Conservation (phyloP, 1,140 invertebrate genomes). For the Caenorhabditis inopinata region DNA sequence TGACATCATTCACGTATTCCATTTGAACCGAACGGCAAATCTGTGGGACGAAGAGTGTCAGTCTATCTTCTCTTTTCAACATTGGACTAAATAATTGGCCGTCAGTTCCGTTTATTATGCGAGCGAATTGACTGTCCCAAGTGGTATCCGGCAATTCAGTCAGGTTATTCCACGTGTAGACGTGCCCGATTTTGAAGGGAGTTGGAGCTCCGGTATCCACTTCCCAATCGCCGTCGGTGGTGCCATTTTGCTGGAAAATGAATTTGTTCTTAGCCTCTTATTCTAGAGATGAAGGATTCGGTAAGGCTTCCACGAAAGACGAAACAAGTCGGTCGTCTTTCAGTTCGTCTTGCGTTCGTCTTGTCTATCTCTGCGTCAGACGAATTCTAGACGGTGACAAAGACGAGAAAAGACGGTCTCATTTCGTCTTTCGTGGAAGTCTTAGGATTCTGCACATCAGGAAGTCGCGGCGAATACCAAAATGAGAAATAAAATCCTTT, state of each 20-base stretch:
- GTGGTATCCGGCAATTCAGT: constrained; percentile 36
- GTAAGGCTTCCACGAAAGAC: no score
- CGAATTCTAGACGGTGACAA: no score
- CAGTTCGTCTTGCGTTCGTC: no score
- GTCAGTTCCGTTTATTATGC: constrained; percentile 61
- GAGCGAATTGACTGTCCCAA: constrained; percentile 54
- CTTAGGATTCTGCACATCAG: no score
- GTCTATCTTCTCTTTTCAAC: constrained; percentile 41
- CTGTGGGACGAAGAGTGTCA: constrained; percentile 57
- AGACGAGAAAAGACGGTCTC: no score
- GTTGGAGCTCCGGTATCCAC: constrained; percentile 53
- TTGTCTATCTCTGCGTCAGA: no score
- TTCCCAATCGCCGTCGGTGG: constrained; percentile 58
- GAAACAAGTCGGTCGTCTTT: no score
- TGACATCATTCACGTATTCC: constrained; percentile 47
- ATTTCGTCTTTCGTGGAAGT: no score
- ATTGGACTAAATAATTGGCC: constrained; percentile 61
- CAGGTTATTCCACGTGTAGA: constrained; percentile 55
- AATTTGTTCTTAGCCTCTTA: no score
- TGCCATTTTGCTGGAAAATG: constrained; percentile 59
- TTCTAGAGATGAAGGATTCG: no score
- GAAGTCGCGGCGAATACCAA: no score
- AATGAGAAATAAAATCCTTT: no score
- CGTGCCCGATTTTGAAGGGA: constrained; percentile 45
- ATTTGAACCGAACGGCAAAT: constrained; percentile 60